These are phyloP conservation scores for Nanorana parkeri DNA, from an alignment of 2,113 vertebrate genomes.

Conservation along the genomic window DNA sequence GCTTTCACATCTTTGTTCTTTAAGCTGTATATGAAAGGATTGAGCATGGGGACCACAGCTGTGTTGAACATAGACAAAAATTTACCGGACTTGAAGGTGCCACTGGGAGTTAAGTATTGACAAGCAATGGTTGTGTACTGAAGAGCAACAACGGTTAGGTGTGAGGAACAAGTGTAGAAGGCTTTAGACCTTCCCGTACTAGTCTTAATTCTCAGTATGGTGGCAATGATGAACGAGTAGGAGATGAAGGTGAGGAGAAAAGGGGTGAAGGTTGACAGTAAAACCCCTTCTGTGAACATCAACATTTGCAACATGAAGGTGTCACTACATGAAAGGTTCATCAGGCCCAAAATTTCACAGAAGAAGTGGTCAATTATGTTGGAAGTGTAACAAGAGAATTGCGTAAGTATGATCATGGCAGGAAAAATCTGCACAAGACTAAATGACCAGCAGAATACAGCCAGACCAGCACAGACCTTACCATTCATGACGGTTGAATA, in stretches of 20 bases:
- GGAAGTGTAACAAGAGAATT: conserved; percentile 1
- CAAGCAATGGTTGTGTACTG: conserved; percentile 18
- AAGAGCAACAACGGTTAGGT: conserved; percentile 10
- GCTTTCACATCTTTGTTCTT: conserved; percentile 59
- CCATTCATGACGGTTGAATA: conserved; percentile 43
- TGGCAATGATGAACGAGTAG: conserved; percentile 29
- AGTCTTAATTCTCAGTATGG: conserved; percentile 32
- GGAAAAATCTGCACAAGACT: conserved; percentile 33
- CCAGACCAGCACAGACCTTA: conserved; percentile 16
- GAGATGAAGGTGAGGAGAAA: conserved; percentile 46
- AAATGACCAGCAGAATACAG: conserved; percentile 10
- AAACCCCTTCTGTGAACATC: conserved; percentile 31
- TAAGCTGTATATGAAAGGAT: conserved; percentile 60
- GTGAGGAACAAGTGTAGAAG: conserved; percentile 43
- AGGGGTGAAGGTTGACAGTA: conserved; percentile 17
- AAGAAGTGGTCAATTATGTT: conserved; percentile 29
- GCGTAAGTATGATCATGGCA: background rate
- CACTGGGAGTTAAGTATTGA: conserved; percentile 16
- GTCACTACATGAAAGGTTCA: conserved; percentile 38
- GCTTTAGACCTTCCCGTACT: conserved; percentile 22
- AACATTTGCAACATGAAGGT: conserved; percentile 1
- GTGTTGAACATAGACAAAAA: conserved; percentile 58
- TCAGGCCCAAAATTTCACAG: conserved; percentile 32
- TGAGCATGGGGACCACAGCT: conserved; percentile 59
- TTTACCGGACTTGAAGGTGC: conserved; percentile 55